Conservation (phyloP, 2,888 invertebrate genomes). For the Pseudococcus viburni region DNA sequence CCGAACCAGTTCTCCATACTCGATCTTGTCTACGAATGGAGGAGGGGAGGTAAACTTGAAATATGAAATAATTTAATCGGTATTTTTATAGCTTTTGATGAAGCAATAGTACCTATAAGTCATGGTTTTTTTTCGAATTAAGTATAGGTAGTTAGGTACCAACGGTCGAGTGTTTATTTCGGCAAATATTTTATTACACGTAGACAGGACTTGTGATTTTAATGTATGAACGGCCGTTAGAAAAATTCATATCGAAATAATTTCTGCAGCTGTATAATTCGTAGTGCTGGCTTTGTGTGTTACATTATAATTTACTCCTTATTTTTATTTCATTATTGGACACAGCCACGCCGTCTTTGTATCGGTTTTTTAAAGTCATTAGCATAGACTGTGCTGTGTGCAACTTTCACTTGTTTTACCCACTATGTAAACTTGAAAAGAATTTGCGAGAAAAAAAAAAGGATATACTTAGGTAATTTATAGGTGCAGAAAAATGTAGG, state of each 20-base stretch:
- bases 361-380: constrained; percentile 22
- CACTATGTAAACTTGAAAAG: constrained; percentile 6
- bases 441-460: constrained; percentile 1
- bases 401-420: constrained; percentile 35
- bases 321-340: constrained; percentile 13
- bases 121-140: constrained; percentile 36
- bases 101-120: constrained; percentile 11
- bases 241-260: background rate
- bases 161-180: background rate
- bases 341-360: constrained; percentile 1
- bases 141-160: background rate
- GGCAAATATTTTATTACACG: background rate
- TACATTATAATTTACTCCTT: constrained; percentile 3
- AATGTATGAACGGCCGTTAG: background rate
- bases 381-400: background rate
- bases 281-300: background rate
- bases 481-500: background rate
- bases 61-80: constrained; percentile 32
- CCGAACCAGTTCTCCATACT: background rate
- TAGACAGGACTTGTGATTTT: background rate
- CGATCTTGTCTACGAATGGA: background rate
- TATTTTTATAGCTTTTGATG: constrained; percentile 36
- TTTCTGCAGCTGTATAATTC: background rate
- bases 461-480: background rate
- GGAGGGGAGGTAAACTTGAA: background rate